A percentile compares a stretch with the other conserved stretches of the same genome.
Evolutionary conservation across 1,140 invertebrate species (phyloP).

Genomic region (Eueides isabella): DNA sequence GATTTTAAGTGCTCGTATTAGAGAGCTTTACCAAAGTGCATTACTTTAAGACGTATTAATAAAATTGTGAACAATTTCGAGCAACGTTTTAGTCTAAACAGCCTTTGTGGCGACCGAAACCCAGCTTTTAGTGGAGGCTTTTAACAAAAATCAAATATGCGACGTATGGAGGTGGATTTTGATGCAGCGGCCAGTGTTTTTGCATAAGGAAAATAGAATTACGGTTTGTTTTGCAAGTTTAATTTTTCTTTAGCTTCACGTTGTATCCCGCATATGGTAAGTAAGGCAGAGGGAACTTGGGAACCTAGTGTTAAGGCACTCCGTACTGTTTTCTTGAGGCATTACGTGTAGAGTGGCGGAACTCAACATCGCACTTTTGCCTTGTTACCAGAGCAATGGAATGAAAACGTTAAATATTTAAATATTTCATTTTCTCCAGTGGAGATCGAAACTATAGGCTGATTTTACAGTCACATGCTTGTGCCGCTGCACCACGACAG

Average conservation of each 20-base stretch:
- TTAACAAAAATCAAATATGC: conserved; percentile 43
- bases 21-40: conserved; percentile 22
- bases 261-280: too few relatives aligned
- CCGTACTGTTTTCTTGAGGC: too few relatives aligned
- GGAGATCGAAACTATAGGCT: too few relatives aligned
- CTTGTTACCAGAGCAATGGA: too few relatives aligned
- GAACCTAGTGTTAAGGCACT: too few relatives aligned
- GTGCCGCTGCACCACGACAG: too few relatives aligned
- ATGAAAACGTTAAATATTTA: too few relatives aligned
- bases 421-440: too few relatives aligned
- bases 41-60: conserved; percentile 32
- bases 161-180: conserved; percentile 19
- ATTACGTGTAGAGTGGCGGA: too few relatives aligned
- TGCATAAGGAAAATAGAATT: conserved; percentile 11
- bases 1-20: conserved; percentile 15
- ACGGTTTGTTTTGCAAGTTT: not conserved
- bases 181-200: conserved; percentile 17
- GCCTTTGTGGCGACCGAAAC: conserved; percentile 32
- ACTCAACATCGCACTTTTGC: too few relatives aligned
- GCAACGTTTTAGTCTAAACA: conserved; percentile 28
- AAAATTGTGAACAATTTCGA: conserved; percentile 25
- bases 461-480: too few relatives aligned
- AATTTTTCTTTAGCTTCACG: not conserved
- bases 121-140: conserved; percentile 39
- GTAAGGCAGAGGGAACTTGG: too few relatives aligned